Percentiles rank a stretch among this genome's conserved stretches.
phyloP scores from a whole-genome alignment of 2,888 invertebrate species.

The Rhagonycha fulva region DNA sequence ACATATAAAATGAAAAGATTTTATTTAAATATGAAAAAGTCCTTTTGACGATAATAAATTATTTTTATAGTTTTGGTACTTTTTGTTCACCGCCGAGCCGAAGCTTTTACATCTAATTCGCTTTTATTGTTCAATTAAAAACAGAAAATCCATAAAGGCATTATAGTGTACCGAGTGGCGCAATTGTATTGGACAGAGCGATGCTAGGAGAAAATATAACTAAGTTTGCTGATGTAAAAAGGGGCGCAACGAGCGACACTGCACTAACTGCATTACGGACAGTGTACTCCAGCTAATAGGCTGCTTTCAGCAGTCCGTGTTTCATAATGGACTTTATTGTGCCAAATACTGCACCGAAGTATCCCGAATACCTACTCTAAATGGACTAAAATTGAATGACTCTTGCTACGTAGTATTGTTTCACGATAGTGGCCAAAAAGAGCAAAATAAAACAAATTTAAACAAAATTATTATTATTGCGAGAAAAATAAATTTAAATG shows the following conservation, averaged over 20 bases:
- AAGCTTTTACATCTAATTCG: not conserved
- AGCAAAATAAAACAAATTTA: slow-evolving; percentile 22
- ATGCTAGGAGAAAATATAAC: slow-evolving; percentile 47
- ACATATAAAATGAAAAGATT: slow-evolving; percentile 5
- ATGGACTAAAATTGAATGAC: slow-evolving; percentile 29
- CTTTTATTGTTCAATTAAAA: slow-evolving; percentile 38
- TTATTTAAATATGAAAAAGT: not conserved
- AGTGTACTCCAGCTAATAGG: slow-evolving; percentile 55
- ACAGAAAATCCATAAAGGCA: slow-evolving; percentile 34
- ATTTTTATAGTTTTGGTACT: not conserved
- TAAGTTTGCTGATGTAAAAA: slow-evolving; percentile 50
- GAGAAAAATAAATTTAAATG: slow-evolving; percentile 5
- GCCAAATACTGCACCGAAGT: slow-evolving; percentile 39
- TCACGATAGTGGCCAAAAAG: slow-evolving; percentile 11
- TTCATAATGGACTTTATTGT: slow-evolving; percentile 54
- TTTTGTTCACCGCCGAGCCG: not conserved
- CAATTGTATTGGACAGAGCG: slow-evolving; percentile 32
- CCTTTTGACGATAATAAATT: not conserved
- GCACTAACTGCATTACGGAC: slow-evolving; percentile 51
- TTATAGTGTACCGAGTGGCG: slow-evolving; percentile 31
- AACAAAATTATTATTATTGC: slow-evolving; percentile 14
- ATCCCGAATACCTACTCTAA: slow-evolving; percentile 29
- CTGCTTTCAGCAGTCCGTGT: slow-evolving; percentile 50
- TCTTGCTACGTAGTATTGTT: slow-evolving; percentile 18
- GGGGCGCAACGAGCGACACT: slow-evolving; percentile 43